A percentile compares a stretch with the other conserved stretches of the same genome.
phyloP scores from a whole-genome alignment of 1,140 invertebrate genomes.

The Papilio helenus region DNA sequence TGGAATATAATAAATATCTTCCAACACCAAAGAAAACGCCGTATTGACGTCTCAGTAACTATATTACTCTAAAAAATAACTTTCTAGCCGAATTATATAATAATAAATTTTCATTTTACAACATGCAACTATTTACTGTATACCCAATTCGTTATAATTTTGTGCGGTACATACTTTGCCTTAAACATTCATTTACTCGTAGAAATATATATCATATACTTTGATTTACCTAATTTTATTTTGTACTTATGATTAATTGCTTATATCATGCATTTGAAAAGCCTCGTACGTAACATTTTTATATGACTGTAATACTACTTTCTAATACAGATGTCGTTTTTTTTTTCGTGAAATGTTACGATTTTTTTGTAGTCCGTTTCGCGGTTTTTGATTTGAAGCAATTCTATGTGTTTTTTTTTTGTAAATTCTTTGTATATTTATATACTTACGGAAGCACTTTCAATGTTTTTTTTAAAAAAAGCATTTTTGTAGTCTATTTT shows the following conservation, averaged over 20 bases:
- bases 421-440: background rate
- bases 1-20: background rate
- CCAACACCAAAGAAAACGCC: background rate
- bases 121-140: conserved; percentile 6
- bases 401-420: background rate
- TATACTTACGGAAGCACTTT: conserved; percentile 31
- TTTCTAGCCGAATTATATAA: background rate
- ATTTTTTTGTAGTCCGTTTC: background rate
- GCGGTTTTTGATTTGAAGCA: background rate
- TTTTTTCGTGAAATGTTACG: background rate
- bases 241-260: conserved; percentile 35
- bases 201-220: conserved; percentile 8
- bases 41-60: background rate
- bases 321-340: background rate
- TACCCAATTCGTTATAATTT: conserved; percentile 16
- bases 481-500: background rate
- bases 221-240: conserved; percentile 24
- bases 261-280: background rate
- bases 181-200: conserved; percentile 10
- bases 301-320: background rate
- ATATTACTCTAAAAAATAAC: conserved; percentile 17
- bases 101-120: background rate
- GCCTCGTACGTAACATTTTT: background rate
- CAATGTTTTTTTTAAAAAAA: conserved; percentile 14
- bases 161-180: background rate